These are phyloP conservation scores for Octonoba sinensis DNA, from an alignment of 2,888 invertebrate species.

Conservation along the genomic window DNA sequence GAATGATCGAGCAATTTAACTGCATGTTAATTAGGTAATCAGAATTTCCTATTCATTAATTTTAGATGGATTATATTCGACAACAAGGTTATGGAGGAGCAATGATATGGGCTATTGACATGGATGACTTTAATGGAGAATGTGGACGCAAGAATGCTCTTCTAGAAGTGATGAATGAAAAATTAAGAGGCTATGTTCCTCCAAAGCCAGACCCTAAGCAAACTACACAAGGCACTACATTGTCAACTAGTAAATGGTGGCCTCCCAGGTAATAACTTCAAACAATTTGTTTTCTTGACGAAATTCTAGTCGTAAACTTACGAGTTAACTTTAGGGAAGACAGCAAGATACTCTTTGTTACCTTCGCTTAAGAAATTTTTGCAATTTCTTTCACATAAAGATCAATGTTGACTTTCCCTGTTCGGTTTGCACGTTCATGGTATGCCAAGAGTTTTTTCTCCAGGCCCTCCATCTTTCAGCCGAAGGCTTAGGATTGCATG, in stretches of 20 bases:
- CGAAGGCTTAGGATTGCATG: too few species aligned
- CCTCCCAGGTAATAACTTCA: conserved; percentile 69
- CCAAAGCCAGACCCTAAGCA: conserved; percentile 77
- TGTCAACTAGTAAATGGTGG: conserved; percentile 79
- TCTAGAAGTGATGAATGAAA: conserved; percentile 80
- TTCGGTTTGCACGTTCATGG: neutral
- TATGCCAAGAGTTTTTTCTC: too few species aligned
- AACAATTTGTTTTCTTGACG: neutral
- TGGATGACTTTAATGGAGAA: conserved; percentile 89
- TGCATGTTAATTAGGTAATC: too few species aligned
- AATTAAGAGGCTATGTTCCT: conserved; percentile 83
- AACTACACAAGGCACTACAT: conserved; percentile 75
- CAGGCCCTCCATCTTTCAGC: too few species aligned
- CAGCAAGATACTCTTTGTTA: neutral
- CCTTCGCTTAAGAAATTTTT: neutral
- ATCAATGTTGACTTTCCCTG: conserved; percentile 68
- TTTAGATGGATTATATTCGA: conserved; percentile 85
- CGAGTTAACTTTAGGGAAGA: neutral
- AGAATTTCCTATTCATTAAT: neutral
- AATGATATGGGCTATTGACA: conserved; percentile 93
- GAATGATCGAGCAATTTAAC: too few species aligned
- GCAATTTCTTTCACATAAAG: conserved; percentile 3
- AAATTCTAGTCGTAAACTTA: neutral
- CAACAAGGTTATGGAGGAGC: conserved; percentile 86
- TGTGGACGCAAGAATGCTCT: conserved; percentile 85